Conservation (phyloP, 2,113 vertebrate species). For the Antidorcas marsupialis region DNA sequence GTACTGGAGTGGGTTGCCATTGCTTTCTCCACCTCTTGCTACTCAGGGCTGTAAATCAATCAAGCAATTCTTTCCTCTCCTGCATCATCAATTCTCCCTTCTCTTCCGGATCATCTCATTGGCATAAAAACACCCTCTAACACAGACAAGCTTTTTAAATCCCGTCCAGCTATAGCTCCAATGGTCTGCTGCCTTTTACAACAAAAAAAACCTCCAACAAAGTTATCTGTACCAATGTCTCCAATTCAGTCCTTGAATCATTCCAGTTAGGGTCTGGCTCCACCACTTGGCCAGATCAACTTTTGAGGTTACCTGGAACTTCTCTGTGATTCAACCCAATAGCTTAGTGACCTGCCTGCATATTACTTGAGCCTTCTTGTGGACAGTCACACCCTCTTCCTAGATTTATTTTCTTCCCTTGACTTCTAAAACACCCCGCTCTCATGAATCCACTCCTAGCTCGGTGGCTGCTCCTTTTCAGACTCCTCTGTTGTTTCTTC, state of each 20-base stretch:
- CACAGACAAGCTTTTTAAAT: background rate
- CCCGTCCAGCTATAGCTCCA: background rate
- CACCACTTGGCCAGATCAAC: slow-evolving; percentile 38
- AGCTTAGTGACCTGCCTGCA: background rate
- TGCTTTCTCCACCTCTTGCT: background rate
- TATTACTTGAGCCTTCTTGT: background rate
- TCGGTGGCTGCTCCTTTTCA: background rate
- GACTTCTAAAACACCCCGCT: background rate
- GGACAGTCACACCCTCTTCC: background rate
- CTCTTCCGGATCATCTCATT: background rate
- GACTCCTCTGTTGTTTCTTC: background rate
- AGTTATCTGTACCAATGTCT: background rate
- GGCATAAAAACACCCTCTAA: background rate
- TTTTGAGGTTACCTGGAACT: background rate
- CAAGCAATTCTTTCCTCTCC: background rate
- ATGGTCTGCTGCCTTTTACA: background rate
- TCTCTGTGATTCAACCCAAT: background rate
- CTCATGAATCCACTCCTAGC: background rate
- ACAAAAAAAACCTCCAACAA: background rate
- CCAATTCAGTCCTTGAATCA: background rate
- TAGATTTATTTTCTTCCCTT: background rate
- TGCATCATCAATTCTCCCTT: background rate
- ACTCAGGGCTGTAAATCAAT: background rate
- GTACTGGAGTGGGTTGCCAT: background rate
- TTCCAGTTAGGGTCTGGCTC: background rate